These are phyloP conservation scores for Sceloporus tristichus DNA, from an alignment of 2,113 vertebrate genomes.

Conservation along the genomic window DNA sequence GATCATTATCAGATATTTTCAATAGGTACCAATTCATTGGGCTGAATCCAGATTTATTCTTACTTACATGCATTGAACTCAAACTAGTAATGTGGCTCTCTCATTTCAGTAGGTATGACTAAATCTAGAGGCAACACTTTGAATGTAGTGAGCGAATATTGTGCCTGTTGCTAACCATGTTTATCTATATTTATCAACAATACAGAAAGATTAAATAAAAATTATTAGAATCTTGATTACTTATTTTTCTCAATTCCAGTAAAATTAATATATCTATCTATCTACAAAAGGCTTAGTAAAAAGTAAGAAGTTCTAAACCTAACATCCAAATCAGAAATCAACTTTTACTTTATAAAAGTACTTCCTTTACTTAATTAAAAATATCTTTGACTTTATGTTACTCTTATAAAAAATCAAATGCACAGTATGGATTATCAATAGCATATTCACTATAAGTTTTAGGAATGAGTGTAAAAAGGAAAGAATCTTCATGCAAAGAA, in stretches of 20 bases:
- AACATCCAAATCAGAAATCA: slow-evolving; percentile 10
- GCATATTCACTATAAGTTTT: slow-evolving; percentile 49
- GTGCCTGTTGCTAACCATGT: background rate
- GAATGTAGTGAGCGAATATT: no score
- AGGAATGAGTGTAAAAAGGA: slow-evolving; percentile 44
- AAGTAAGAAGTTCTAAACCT: background rate
- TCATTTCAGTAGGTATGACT: no score
- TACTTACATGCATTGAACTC: background rate
- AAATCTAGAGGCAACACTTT: no score
- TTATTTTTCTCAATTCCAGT: background rate
- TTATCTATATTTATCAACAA: background rate
- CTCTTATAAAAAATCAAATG: background rate
- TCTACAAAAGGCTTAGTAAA: background rate
- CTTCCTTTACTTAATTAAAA: slow-evolving; percentile 28
- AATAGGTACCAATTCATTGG: background rate
- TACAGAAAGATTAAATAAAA: background rate
- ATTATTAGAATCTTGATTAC: background rate
- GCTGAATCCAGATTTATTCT: background rate
- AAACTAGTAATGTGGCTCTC: background rate
- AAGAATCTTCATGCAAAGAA: slow-evolving; percentile 16
- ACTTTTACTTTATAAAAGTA: no score
- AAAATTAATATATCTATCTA: background rate
- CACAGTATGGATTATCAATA: slow-evolving; percentile 7
- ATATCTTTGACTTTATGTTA: slow-evolving; percentile 20
- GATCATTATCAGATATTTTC: background rate